Base-by-base conservation (phyloP, 2,888 invertebrate species). In the Eupithecia inturbata region DNA sequence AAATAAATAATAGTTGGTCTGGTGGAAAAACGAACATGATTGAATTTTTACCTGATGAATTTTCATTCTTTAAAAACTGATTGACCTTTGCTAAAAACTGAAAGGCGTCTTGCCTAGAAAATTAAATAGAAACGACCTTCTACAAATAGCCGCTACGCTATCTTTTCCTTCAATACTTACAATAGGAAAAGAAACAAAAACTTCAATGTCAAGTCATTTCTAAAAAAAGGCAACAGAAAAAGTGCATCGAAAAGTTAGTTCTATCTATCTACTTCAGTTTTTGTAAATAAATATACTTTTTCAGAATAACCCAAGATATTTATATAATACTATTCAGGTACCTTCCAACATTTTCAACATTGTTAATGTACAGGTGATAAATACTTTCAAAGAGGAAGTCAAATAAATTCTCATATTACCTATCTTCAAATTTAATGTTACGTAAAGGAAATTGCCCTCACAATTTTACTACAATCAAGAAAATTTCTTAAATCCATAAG, bases 401-500 rank as follows among this genome's bases (percentile, higher is more conserved):
- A 36, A 31, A 62, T 36, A 64, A 64, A 64, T 31, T 31, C 63
- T 63, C 64, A 22, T 26, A 64, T 39, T 39, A 22, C 36, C n/a
- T 39, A 66, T 39, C 41, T 66, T 66, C 39, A 66, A 66, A 66
- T 63, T 62, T 62, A 62, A 9, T 14, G 26, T 57, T 53, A 57
- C 53, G 26, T 33, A 36, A 41, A 39, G 28, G 22, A 69, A 62
- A 69, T 39, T 70, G 9, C 16, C 39, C n/a, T 26, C 36, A 16
- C 26, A 41, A 22, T 66, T 22, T 9, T 33, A 16, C 9, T 22
- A 36, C 68, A 71, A 74, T 67, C 71, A 71, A 64, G 67, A 64
- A 41, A 60, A 31, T 39, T 45, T 26, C 19, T 39, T 67, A 67
- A n/a, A 63, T 69, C 71, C 39, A 31, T 75, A 73, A 76, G 75